Percentiles rank a stretch among this genome's conserved stretches.
These are phyloP conservation scores for Dipodomys stephensi DNA, from an alignment of 2,113 vertebrate species.

Conservation along the genomic window DNA sequence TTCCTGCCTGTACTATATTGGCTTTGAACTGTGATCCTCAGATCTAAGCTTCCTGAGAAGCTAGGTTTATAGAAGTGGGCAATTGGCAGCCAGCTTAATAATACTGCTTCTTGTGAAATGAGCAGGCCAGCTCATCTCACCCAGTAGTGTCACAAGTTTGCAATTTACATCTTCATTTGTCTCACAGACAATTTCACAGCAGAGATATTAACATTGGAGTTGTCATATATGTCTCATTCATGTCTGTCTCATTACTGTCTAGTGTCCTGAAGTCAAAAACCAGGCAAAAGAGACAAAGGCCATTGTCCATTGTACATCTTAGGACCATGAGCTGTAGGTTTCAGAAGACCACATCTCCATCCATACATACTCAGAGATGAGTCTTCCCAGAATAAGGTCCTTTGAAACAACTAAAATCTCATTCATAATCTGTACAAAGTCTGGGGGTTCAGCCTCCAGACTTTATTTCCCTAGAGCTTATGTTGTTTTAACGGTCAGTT, in stretches of 20 bases:
- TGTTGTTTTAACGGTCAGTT: neutral
- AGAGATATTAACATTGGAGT: neutral
- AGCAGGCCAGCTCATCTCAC: neutral
- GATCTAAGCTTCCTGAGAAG: too few relatives aligned
- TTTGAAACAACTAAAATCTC: neutral
- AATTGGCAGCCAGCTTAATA: too few relatives aligned
- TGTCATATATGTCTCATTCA: neutral
- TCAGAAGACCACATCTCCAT: neutral
- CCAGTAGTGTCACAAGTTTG: neutral
- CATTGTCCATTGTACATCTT: neutral
- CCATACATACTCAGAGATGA: neutral
- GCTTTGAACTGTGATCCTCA: too few relatives aligned
- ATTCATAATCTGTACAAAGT: rapidly evolving
- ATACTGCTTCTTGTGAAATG: neutral
- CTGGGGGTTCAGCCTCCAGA: neutral
- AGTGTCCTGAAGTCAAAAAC: constrained; percentile 9
- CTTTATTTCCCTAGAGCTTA: neutral
- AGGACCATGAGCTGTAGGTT: neutral
- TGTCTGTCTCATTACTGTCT: neutral
- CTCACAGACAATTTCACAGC: neutral
- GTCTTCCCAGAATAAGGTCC: neutral
- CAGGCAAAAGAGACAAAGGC: neutral
- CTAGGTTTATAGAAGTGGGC: too few relatives aligned
- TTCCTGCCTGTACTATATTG: too few relatives aligned
- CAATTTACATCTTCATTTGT: neutral